These are phyloP conservation scores for Platyscapa corneri DNA, from an alignment of 1,140 invertebrate species.

Conservation along the genomic window DNA sequence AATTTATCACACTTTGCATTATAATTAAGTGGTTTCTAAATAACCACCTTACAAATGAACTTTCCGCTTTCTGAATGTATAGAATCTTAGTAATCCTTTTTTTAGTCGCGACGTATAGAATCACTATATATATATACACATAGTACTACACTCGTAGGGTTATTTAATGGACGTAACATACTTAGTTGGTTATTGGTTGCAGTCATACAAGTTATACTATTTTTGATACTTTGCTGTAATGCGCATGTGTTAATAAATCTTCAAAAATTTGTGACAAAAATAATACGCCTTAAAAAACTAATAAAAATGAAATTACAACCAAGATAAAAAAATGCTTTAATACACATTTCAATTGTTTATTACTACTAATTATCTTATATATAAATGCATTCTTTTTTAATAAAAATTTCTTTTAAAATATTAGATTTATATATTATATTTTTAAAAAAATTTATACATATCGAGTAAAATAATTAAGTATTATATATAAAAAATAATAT, in stretches of 20 bases:
- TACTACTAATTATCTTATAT: too few species aligned
- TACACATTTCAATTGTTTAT: too few species aligned
- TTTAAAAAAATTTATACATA: too few species aligned
- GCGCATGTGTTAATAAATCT: not conserved
- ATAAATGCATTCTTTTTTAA: not conserved
- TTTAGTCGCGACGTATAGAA: not conserved
- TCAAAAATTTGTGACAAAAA: not conserved
- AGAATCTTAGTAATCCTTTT: not conserved
- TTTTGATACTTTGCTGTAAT: not conserved
- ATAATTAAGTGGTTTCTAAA: constrained; percentile 20
- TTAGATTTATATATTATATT: too few species aligned
- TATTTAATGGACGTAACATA: not conserved
- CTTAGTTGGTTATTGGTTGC: not conserved
- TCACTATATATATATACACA: not conserved
- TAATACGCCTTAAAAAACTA: too few species aligned
- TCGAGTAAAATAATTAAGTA: too few species aligned
- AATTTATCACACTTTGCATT: constrained; percentile 97
- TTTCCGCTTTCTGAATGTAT: constrained; percentile 1
- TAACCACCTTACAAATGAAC: not conserved
- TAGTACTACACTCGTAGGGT: not conserved
- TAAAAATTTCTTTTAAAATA: too few species aligned
- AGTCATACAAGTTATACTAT: not conserved
- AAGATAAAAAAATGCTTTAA: too few species aligned
- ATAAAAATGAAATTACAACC: too few species aligned
- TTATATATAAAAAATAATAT: not conserved